These are phyloP conservation scores for Phortica okadai DNA, from an alignment of 2,888 invertebrate species.

Conservation along the genomic window DNA sequence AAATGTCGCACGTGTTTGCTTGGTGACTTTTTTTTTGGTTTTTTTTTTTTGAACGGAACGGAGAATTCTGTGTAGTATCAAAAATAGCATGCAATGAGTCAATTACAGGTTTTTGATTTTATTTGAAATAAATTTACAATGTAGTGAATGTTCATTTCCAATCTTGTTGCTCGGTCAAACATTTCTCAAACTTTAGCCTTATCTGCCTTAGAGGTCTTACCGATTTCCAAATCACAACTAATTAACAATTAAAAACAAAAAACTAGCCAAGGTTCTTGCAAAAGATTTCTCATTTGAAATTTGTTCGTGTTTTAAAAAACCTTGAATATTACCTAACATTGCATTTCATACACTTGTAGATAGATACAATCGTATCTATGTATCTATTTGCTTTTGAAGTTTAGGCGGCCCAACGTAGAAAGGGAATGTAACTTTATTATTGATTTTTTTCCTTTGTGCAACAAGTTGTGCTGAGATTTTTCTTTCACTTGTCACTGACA, in stretches of 20 bases:
- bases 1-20: not conserved
- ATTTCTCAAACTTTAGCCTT: too few species aligned
- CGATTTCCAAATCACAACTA: not conserved
- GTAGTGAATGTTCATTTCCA: too few species aligned
- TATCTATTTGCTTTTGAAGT: not conserved
- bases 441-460: conserved; percentile 1
- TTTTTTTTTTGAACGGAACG: not conserved
- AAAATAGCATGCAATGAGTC: not conserved
- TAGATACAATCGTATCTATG: too few species aligned
- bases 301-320: not conserved
- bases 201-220: not conserved
- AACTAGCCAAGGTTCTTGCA: conserved; percentile 12
- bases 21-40: not conserved
- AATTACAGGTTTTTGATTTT: not conserved
- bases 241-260: not conserved
- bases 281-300: not conserved
- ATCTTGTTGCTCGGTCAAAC: too few species aligned
- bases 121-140: not conserved
- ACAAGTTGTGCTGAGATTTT: not conserved
- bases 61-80: too few species aligned
- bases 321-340: conserved; percentile 14
- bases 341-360: not conserved
- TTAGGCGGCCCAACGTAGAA: not conserved
- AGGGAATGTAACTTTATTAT: conserved; percentile 13
- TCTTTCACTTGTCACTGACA: not conserved